These are phyloP conservation scores for Cryptotermes secundus DNA, from an alignment of 1,140 invertebrate species.

Conservation along the genomic window DNA sequence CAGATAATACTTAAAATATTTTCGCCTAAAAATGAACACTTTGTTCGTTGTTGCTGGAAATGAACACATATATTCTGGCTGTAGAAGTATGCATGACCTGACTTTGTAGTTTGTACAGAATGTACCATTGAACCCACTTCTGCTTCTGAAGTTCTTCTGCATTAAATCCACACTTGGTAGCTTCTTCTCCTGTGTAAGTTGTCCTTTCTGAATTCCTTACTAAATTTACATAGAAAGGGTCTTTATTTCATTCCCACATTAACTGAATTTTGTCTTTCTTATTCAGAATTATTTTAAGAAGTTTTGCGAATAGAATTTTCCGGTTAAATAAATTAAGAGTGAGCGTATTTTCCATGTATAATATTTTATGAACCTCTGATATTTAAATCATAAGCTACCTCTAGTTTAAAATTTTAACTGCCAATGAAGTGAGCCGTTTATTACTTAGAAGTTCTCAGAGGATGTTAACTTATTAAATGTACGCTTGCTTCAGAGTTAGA, in stretches of 20 bases:
- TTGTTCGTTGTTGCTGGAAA: too few species aligned
- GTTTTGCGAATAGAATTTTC: not conserved
- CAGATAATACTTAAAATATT: too few species aligned
- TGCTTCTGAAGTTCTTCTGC: too few species aligned
- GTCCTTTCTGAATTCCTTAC: not conserved
- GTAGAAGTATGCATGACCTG: too few species aligned
- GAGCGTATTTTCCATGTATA: not conserved
- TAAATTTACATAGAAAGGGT: not conserved
- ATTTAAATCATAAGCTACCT: not conserved
- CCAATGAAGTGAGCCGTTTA: not conserved
- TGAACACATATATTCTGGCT: too few species aligned
- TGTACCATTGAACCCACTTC: too few species aligned
- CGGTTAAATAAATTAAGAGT: not conserved
- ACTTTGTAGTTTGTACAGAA: too few species aligned
- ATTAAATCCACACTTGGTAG: too few species aligned
- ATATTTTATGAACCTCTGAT: not conserved
- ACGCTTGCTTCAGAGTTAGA: not conserved
- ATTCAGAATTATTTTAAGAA: not conserved
- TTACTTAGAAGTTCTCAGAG: not conserved
- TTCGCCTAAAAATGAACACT: too few species aligned
- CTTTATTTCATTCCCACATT: not conserved
- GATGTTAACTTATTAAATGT: not conserved
- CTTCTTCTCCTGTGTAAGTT: not conserved
- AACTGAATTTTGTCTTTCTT: not conserved
- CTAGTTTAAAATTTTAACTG: not conserved